phyloP scores from a whole-genome alignment of 2,888 invertebrate genomes.

The Macaria liturata region DNA sequence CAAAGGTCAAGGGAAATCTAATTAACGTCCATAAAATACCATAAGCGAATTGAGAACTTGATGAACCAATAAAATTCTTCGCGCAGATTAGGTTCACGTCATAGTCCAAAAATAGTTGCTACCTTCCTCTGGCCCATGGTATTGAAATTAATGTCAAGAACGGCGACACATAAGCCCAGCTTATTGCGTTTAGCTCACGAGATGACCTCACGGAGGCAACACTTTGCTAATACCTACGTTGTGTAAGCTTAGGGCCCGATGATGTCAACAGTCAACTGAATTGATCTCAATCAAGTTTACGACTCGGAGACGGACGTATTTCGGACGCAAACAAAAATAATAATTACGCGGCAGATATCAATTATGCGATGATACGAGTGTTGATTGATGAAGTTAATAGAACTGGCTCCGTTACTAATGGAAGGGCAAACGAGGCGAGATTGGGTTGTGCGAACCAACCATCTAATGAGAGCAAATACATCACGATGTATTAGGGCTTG shows the following conservation, averaged over 20 bases:
- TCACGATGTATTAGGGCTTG: constrained; percentile 11
- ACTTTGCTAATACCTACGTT: constrained; percentile 31
- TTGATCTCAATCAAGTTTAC: constrained; percentile 33
- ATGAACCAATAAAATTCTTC: not conserved
- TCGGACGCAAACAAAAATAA: constrained; percentile 29
- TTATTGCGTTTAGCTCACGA: constrained; percentile 24
- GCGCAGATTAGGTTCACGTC: constrained; percentile 2
- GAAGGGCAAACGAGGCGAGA: constrained; percentile 24
- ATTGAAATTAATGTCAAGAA: constrained; percentile 36
- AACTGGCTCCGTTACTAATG: constrained; percentile 36
- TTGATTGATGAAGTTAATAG: constrained; percentile 35
- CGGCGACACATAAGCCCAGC: constrained; percentile 28
- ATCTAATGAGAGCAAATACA: constrained; percentile 19
- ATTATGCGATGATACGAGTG: constrained; percentile 32
- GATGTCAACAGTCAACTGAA: constrained; percentile 34
- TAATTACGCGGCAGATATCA: constrained; percentile 24
- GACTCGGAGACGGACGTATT: constrained; percentile 22
- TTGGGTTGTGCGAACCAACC: constrained; percentile 33
- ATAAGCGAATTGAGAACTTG: not conserved
- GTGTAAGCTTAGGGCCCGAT: constrained; percentile 27
- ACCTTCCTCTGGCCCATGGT: constrained; percentile 20
- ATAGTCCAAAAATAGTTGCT: constrained; percentile 21
- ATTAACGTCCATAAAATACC: not conserved
- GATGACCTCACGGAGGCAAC: constrained; percentile 33
- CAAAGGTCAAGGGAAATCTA: too few species aligned